Evolutionary conservation across 1,140 invertebrate genomes (phyloP), one percentile per base, ranked within the genome.

Genomic region (Radopholus similis): DNA sequence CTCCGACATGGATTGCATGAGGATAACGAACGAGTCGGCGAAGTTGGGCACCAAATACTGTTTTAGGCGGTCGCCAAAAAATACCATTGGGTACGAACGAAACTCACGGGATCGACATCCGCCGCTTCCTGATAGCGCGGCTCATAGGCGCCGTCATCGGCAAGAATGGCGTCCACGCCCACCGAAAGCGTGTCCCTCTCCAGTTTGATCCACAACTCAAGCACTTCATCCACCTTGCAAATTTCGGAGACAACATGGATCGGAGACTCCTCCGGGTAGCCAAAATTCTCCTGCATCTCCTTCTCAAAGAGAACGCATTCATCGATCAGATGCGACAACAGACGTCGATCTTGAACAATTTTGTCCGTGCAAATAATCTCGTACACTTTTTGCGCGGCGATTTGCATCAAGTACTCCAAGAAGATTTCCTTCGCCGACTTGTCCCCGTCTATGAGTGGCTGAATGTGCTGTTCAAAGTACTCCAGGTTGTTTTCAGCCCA

Each of bases 1-100:
- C 30, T 72, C 71, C 9, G 72, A 71, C 71, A 72, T 72, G 30
- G 71, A 75, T 35, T 74, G 73, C 72, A 74, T 74, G 40, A 74
- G 40, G 28, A 74, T 66, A 21, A 69, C 62, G 44, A 74, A 74
- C 8, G 72, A 72, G 51, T 76, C 73, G 11, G 72, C 72, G 65
- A 74, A 74, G 34, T 74, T 74, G 2, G 72, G 72, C 6, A 74
- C 64, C 0, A 76, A 37, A 55, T 71, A 58, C 66, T 73, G 35
- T 34, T 56, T 56, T 56, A 32, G 34, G 11, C 34, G 35, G 18
- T 13, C 28, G 35, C 5, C 21, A 32, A 32, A 56, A 30, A 23
- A 56, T 42, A 56, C 4, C 1, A 15, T 18, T 44, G 21, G 34
- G 28, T n/a, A 28, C n/a, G 23, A 57, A 57, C 28, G 26, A 2